Evolutionary conservation across 2,888 invertebrate genomes (phyloP), one percentile per base, ranked within the genome.

Genomic region (Sphaerophoria rueppellii): DNA sequence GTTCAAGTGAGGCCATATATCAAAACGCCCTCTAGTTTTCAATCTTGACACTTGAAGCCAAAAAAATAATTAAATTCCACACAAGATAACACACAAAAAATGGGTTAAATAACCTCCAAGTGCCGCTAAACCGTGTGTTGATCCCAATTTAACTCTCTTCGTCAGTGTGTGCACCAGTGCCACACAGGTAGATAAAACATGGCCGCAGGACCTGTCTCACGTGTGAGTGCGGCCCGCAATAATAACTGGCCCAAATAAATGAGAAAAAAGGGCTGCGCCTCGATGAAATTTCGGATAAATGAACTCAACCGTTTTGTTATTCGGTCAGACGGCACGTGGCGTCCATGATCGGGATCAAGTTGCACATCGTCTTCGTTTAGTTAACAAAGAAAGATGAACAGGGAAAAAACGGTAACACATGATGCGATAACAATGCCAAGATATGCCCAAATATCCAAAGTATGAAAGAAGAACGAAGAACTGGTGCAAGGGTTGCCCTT

Each of bases 281-380:
- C 60, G 85, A 77, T 81, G 65, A 76, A 81, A 70, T 85, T 85
- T 77, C 85, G 81, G 76, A 81, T 81, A 81, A 77, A 81, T 81
- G 73, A 77, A 81, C 81, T 81, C 76, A 85, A 77, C 76, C 70
- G 85, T 77, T 73, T 65, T 77, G 85, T 85, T 82, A 78, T 86
- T 82, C 86, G 74, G 77, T 86, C 82, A 86, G 86, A 86, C 86
- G 86, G 86, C 86, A 86, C 86, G 86, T 86, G 86, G 86, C 86
- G 82, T 60, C 55, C 35, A 35, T 63, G 81, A 86, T 82, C 82
- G 71, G 71, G 77, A 86, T 86, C 77, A 67, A 72, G 71, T 86
- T 86, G 67, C 86, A 81, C 35, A 16, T 60, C 40, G 40, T 9
- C 12, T 12, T 9, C 43, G 43, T 43, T 40, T 12, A 9, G 12